Base-by-base conservation (phyloP, 2,888 invertebrate species). In the Gortyna flavago region DNA sequence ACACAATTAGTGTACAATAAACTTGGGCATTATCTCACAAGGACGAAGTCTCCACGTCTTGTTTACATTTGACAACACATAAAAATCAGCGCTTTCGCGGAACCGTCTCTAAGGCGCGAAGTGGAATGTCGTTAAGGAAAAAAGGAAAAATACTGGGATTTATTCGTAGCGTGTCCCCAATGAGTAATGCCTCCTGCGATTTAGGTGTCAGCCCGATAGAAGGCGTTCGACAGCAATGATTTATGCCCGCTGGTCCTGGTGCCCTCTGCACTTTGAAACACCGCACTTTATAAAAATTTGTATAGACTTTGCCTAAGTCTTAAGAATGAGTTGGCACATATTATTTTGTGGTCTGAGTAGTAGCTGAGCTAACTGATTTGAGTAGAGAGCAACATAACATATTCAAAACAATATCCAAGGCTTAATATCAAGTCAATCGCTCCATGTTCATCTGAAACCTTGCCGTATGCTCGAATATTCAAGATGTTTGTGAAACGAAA, bases 181-280 rank as follows among this genome's bases (percentile, higher is more conserved):
- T 94, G 93, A 93, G 90, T 93, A 93, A 94, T 94, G 93, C 89
- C 91, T 90, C 89, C 88, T 88, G 90, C 91, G 93, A 93, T 93
- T 92, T 91, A 90, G 88, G 87, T 90, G 90, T 88, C 89, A 91
- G 88, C 85, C 87, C 89, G 91, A 91, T 85, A 85, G 88, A 86
- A 83, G 75, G 85, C 89, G 85, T 89, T 86, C 87, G 88, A 87
- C 82, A 88, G 83, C 88, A 89, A 89, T 90, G 90, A 90, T 90
- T 90, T 91, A 89, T 91, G 81, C 77, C 72, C 77, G 65, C 67
- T 81, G 76, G 81, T 87, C 75, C 74, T 71, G 59, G 72, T 85
- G 85, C 81, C 86, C 86, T 85, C 75, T 89, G 82, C 85, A 86
- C 79, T 85, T 73, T 72, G 81, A 77, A 85, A 86, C 71, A 80